Conservation (phyloP, 2,888 invertebrate genomes). For the Himalopsyche anomala region DNA sequence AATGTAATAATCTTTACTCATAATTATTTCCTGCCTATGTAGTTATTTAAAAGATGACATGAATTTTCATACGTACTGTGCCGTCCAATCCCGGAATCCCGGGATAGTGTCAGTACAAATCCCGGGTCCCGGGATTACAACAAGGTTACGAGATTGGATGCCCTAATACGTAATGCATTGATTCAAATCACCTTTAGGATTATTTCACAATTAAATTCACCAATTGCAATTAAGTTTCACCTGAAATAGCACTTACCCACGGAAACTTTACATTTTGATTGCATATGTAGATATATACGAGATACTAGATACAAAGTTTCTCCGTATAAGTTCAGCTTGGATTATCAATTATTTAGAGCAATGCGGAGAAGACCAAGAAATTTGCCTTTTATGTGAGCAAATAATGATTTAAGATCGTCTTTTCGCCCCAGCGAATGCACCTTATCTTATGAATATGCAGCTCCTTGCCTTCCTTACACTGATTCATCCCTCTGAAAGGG, state of each 20-base stretch:
- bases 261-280: background rate
- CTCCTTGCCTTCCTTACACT: background rate
- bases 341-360: conserved; percentile 30
- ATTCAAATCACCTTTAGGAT: too few relatives aligned
- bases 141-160: too few relatives aligned
- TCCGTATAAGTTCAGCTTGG: background rate
- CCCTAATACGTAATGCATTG: too few relatives aligned
- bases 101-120: too few relatives aligned
- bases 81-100: too few relatives aligned
- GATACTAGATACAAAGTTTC: background rate
- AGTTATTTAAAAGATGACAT: too few relatives aligned
- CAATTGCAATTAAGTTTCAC: background rate
- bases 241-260: background rate
- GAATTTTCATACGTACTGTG: too few relatives aligned
- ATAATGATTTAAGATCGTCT: conserved; percentile 31
- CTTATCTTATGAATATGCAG: conserved; percentile 31
- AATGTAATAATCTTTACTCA: too few relatives aligned
- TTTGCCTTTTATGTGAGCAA: conserved; percentile 12
- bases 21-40: too few relatives aligned
- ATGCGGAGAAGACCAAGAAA: conserved; percentile 3
- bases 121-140: too few relatives aligned
- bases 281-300: background rate
- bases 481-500: background rate
- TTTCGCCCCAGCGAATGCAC: background rate
- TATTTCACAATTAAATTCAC: background rate